phyloP scores from a whole-genome alignment of 2,888 invertebrate species.

The Heliconius hortense region DNA sequence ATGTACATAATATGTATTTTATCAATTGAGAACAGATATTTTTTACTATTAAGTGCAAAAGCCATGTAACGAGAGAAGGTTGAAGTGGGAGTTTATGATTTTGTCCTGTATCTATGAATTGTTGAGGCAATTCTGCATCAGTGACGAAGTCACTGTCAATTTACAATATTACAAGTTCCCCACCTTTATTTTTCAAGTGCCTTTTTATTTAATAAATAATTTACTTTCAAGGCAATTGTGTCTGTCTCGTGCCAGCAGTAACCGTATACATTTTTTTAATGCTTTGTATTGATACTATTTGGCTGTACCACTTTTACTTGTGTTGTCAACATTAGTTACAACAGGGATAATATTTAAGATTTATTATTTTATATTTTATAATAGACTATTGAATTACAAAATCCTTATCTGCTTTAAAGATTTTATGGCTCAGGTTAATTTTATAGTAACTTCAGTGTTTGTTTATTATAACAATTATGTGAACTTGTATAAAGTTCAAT shows the following conservation, averaged over 20 bases:
- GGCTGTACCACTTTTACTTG: constrained; percentile 24
- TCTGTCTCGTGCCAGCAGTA: constrained; percentile 22
- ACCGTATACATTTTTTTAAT: constrained; percentile 23
- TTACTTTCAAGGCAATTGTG: constrained; percentile 28
- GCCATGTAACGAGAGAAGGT: constrained; percentile 78
- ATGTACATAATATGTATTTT: constrained; percentile 73
- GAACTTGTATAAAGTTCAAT: constrained; percentile 68
- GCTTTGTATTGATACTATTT: constrained; percentile 22
- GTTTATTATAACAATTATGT: constrained; percentile 64
- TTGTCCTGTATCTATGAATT: constrained; percentile 60
- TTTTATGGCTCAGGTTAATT: constrained; percentile 37
- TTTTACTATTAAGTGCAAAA: constrained; percentile 76
- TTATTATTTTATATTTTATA: constrained; percentile 39
- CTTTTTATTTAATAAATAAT: constrained; percentile 57
- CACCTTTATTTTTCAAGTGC: constrained; percentile 76
- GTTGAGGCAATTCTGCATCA: constrained; percentile 40
- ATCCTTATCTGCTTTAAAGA: constrained; percentile 27
- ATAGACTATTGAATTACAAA: constrained; percentile 33
- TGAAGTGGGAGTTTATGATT: constrained; percentile 60
- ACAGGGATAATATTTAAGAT: constrained; percentile 33
- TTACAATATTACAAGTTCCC: constrained; percentile 49
- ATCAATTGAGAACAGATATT: constrained; percentile 62
- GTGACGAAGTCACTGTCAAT: constrained; percentile 18
- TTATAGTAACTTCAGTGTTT: constrained; percentile 51
- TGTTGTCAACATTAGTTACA: constrained; percentile 39